Evolutionary conservation across 1,140 invertebrate species (phyloP).

Genomic region (Caenorhabditis inopinata): DNA sequence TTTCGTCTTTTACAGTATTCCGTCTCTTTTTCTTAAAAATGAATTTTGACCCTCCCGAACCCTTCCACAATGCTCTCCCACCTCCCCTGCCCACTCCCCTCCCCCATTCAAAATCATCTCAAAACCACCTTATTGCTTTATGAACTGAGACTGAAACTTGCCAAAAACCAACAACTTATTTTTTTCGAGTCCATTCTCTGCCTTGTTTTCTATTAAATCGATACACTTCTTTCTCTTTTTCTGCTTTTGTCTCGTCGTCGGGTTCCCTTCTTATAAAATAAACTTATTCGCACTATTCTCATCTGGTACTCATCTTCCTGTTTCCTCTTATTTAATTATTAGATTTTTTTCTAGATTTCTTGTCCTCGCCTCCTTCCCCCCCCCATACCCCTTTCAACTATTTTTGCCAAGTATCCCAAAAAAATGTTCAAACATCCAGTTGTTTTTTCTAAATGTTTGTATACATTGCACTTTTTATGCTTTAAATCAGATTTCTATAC

Average conservation of each 20-base stretch:
- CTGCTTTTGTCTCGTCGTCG: slow-evolving; percentile 11
- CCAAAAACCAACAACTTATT: slow-evolving; percentile 22
- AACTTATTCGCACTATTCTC: not conserved
- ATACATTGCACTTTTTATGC: slow-evolving; percentile 18
- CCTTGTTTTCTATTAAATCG: not conserved
- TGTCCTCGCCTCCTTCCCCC: not conserved
- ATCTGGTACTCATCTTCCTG: not conserved
- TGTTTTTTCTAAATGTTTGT: slow-evolving; percentile 27
- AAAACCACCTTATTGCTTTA: slow-evolving; percentile 13
- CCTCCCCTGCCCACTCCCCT: not conserved
- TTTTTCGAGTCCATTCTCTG: not conserved
- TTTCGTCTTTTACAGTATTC: too few species aligned
- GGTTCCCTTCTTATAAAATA: not conserved
- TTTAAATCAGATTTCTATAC: slow-evolving; percentile 31
- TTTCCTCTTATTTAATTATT: not conserved
- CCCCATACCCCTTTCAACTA: too few species aligned
- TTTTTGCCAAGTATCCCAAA: too few species aligned
- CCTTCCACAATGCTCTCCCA: not conserved
- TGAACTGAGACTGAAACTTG: slow-evolving; percentile 32
- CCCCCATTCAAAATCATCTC: not conserved
- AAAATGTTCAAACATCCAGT: slow-evolving; percentile 16
- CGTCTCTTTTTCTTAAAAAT: too few species aligned
- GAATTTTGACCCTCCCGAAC: not conserved
- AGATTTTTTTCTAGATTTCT: not conserved
- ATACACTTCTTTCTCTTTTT: not conserved